phyloP scores from a whole-genome alignment of 2,888 invertebrate species.

The Anaspis maculata region DNA sequence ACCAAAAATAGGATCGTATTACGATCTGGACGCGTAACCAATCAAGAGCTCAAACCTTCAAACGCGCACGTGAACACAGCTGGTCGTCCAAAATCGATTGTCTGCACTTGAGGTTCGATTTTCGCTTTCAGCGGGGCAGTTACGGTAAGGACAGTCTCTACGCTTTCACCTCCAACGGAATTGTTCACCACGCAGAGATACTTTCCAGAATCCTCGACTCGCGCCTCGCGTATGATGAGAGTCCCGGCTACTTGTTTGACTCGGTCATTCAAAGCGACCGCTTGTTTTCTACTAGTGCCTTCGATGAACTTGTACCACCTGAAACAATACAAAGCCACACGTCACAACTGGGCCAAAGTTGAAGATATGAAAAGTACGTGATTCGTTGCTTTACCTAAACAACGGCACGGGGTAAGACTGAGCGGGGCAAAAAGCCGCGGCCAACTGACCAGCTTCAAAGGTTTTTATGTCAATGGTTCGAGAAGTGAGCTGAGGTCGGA shows the following conservation, averaged over 20 bases:
- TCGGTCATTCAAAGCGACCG: slow-evolving; percentile 82
- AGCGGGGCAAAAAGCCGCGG: slow-evolving; percentile 60
- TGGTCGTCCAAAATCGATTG: slow-evolving; percentile 87
- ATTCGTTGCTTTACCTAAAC: slow-evolving; percentile 54
- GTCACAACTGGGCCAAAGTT: slow-evolving; percentile 2
- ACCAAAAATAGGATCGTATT: slow-evolving; percentile 1
- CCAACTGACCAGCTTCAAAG: slow-evolving; percentile 25
- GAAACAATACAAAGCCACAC: slow-evolving; percentile 47
- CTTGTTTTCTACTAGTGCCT: slow-evolving; percentile 75
- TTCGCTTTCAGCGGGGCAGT: slow-evolving; percentile 83
- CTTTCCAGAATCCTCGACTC: slow-evolving; percentile 88
- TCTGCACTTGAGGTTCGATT: slow-evolving; percentile 81
- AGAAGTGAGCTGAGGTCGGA: slow-evolving; percentile 55
- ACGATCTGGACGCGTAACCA: slow-evolving; percentile 4
- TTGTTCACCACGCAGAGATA: slow-evolving; percentile 93
- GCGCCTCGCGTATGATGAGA: slow-evolving; percentile 82
- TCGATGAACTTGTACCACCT: slow-evolving; percentile 94
- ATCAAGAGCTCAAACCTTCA: too few relatives aligned
- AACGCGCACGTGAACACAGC: slow-evolving; percentile 88
- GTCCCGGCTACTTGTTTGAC: slow-evolving; percentile 91
- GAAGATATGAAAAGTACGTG: too few relatives aligned
- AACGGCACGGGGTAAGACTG: slow-evolving; percentile 67
- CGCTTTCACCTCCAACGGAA: slow-evolving; percentile 87
- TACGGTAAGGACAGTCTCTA: slow-evolving; percentile 85
- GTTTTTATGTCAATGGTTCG: slow-evolving; percentile 48